phyloP scores from a whole-genome alignment of 2,797 vertebrate genomes.

The Thaleichthys pacificus region DNA sequence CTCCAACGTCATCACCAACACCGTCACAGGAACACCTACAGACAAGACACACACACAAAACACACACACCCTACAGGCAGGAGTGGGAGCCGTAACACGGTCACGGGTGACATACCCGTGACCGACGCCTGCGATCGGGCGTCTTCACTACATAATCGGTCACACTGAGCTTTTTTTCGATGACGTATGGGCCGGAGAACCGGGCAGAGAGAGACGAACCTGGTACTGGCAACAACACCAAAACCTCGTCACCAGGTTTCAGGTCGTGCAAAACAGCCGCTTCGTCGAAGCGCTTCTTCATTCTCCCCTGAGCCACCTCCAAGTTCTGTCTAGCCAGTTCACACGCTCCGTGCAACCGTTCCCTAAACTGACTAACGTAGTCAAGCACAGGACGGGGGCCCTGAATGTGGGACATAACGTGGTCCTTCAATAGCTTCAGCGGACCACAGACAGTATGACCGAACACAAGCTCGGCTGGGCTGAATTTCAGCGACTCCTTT shows the following conservation, averaged over 20 bases:
- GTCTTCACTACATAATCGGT: constrained; percentile 9
- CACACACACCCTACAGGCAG: too few relatives aligned
- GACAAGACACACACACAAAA: too few relatives aligned
- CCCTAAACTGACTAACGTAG: neutral
- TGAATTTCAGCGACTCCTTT: neutral
- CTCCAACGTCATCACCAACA: too few relatives aligned
- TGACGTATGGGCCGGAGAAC: neutral
- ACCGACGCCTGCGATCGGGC: neutral
- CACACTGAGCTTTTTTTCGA: constrained; percentile 9
- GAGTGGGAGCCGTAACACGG: too few relatives aligned
- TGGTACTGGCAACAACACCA: constrained; percentile 2
- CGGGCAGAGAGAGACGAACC: neutral
- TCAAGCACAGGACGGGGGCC: neutral
- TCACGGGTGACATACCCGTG: neutral
- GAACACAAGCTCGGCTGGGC: constrained; percentile 7
- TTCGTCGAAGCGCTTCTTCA: neutral
- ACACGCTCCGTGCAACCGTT: neutral
- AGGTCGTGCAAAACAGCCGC: neutral
- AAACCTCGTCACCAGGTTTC: neutral
- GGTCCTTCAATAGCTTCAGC: constrained; percentile 2
- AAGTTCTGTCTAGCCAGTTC: neutral
- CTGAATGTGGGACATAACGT: neutral
- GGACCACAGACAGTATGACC: constrained; percentile 3
- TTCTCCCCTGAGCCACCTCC: neutral
- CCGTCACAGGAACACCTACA: too few relatives aligned